Percentiles rank a stretch among this genome's conserved stretches.
phyloP scores from a whole-genome alignment of 1,140 invertebrate species.

The Magallana angulata region DNA sequence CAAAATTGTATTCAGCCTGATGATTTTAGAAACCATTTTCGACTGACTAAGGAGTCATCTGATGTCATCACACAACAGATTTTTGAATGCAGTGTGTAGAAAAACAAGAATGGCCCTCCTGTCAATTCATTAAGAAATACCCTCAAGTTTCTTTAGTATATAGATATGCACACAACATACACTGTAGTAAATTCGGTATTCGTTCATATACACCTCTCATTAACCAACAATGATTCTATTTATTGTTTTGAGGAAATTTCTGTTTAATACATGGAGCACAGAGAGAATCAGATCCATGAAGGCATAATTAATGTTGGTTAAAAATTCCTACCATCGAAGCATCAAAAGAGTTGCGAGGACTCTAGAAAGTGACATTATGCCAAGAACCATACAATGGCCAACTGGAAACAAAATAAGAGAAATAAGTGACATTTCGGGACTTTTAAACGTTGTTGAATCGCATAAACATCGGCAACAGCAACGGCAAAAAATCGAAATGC shows the following conservation, averaged over 20 bases:
- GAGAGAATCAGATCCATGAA: background rate
- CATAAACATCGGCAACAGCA: background rate
- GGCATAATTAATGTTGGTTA: background rate
- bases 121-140: no score
- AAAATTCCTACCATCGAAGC: conserved; percentile 8
- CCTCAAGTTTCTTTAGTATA: no score
- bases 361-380: background rate
- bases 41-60: no score
- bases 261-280: background rate
- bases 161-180: no score
- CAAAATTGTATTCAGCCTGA: no score
- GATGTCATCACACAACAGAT: no score
- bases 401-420: conserved; percentile 8
- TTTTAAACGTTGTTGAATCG: background rate
- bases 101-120: no score
- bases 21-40: no score
- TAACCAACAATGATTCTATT: background rate
- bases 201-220: background rate
- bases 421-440: background rate
- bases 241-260: background rate
- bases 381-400: conserved; percentile 19
- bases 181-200: no score
- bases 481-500: conserved; percentile 1
- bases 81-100: no score
- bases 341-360: conserved; percentile 15